Evolutionary conservation across 2,888 invertebrate genomes (phyloP).

Genomic region (Ormia ochracea): DNA sequence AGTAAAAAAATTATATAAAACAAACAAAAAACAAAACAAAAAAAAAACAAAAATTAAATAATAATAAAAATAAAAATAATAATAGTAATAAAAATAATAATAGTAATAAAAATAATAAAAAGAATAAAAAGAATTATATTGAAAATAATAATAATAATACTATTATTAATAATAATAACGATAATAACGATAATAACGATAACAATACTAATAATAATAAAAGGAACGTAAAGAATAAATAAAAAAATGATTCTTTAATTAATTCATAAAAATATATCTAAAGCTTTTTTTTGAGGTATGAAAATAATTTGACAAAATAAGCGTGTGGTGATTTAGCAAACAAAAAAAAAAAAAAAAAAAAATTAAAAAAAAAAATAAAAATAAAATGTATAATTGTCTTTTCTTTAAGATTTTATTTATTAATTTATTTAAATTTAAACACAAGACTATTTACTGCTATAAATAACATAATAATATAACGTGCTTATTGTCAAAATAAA

Average conservation of each 20-base stretch:
- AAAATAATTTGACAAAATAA: constrained; percentile 30
- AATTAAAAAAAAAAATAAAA: too few relatives aligned
- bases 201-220: too few relatives aligned
- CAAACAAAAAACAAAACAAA: too few relatives aligned
- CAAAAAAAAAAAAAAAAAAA: too few relatives aligned
- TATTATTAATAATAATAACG: too few relatives aligned
- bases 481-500: neutral
- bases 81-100: constrained; percentile 43
- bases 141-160: too few relatives aligned
- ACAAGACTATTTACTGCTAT: constrained; percentile 14
- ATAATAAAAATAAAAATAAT: constrained; percentile 38
- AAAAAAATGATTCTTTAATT: too few relatives aligned
- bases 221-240: too few relatives aligned
- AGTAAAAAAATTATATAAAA: too few relatives aligned
- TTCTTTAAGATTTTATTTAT: constrained; percentile 13
- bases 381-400: constrained; percentile 16
- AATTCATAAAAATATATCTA: too few relatives aligned
- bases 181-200: too few relatives aligned
- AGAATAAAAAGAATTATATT: neutral
- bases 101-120: constrained; percentile 4
- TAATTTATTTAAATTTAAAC: too few relatives aligned
- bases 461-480: constrained; percentile 5
- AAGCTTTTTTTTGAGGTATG: neutral
- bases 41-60: constrained; percentile 31
- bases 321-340: neutral